Percentiles rank a stretch among this genome's conserved stretches.
phyloP scores from a whole-genome alignment of 2,113 vertebrate genomes.

The Scartelaos histophorus region DNA sequence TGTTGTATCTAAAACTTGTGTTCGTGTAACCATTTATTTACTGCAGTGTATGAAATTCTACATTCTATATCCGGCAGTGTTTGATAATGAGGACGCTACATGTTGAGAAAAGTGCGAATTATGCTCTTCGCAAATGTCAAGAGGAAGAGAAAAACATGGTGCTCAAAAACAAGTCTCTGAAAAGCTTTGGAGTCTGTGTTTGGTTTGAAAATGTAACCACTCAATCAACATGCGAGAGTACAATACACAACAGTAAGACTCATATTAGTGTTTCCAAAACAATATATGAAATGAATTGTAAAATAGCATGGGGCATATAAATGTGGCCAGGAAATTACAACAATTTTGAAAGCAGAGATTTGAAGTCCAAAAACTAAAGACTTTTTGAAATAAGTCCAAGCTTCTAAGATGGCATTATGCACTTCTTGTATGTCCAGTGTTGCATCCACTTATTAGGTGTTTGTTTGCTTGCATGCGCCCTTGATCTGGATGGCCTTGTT shows the following conservation, averaged over 20 bases:
- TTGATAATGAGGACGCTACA: constrained; percentile 5
- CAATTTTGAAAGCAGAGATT: no score
- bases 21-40: neutral
- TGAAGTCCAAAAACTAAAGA: no score
- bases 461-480: no score
- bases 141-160: neutral
- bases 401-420: no score
- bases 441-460: no score
- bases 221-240: neutral
- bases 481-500: no score
- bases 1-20: neutral
- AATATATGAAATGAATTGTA: no score
- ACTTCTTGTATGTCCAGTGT: no score
- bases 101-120: neutral
- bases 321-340: no score
- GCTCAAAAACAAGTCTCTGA: constrained; percentile 1
- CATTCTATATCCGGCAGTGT: neutral
- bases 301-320: no score
- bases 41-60: neutral
- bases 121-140: constrained; percentile 4
- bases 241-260: neutral
- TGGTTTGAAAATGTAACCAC: neutral
- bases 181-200: neutral
- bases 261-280: no score
- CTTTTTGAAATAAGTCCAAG: no score